These are phyloP conservation scores for Dendrolimus punctatus DNA, from an alignment of 1,140 invertebrate species.

Conservation along the genomic window DNA sequence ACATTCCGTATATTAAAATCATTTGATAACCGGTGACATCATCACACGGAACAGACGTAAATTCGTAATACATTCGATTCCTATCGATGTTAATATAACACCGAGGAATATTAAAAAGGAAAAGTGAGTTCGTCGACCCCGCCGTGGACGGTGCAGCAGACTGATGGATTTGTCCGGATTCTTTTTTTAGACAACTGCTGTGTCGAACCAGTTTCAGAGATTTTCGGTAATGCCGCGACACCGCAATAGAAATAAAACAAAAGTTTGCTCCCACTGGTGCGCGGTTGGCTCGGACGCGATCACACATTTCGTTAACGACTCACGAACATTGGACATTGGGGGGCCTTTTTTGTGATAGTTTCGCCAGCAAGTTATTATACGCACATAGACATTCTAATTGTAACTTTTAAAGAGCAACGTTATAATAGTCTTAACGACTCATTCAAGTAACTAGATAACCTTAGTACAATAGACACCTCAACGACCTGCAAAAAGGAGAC, in stretches of 20 bases:
- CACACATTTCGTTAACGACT: conserved; percentile 11
- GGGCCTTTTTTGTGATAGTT: conserved; percentile 17
- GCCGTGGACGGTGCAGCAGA: conserved; percentile 34
- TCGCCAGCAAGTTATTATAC: conserved; percentile 29
- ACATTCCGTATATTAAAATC: conserved; percentile 43
- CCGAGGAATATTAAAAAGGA: conserved; percentile 55
- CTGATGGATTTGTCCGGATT: conserved; percentile 44
- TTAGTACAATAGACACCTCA: no score
- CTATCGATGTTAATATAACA: conserved; percentile 42
- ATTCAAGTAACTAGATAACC: no score
- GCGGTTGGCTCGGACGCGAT: background rate
- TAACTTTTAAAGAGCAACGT: conserved; percentile 34
- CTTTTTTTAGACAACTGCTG: conserved; percentile 44
- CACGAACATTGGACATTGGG: conserved; percentile 9
- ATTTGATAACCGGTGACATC: conserved; percentile 45
- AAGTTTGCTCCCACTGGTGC: conserved; percentile 3
- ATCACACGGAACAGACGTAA: conserved; percentile 22
- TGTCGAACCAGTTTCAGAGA: conserved; percentile 31
- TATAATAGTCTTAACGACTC: conserved; percentile 29
- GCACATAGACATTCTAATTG: conserved; percentile 22
- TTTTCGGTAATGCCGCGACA: conserved; percentile 15
- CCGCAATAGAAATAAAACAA: conserved; percentile 12
- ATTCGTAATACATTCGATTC: conserved; percentile 6
- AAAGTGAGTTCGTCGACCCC: conserved; percentile 53
- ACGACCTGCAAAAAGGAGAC: no score